These are phyloP conservation scores for Nansenia antarctica DNA, from an alignment of 2,113 vertebrate species.

Conservation along the genomic window DNA sequence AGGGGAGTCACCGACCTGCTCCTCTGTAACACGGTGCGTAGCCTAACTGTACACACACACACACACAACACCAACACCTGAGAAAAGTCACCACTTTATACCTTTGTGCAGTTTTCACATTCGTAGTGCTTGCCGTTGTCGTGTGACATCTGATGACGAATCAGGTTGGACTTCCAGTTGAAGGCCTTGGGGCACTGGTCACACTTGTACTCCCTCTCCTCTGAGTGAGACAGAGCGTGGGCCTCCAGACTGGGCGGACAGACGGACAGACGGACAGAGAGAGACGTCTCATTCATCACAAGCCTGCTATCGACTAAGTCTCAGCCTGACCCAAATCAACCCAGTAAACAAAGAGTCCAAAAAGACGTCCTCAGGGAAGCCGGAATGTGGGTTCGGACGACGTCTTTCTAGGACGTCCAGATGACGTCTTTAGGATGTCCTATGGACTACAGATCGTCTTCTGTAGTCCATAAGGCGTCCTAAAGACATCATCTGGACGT, in stretches of 20 bases:
- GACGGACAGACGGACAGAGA: constrained; percentile 8
- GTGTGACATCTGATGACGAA: constrained; percentile 99
- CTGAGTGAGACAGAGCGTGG: constrained; percentile 90
- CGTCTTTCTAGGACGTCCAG: too few relatives aligned
- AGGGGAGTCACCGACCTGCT: background rate
- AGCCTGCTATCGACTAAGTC: too few relatives aligned
- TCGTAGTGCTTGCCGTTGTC: constrained; percentile 99
- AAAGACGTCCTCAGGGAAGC: too few relatives aligned
- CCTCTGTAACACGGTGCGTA: background rate
- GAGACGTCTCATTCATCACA: background rate
- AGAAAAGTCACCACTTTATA: constrained; percentile 69
- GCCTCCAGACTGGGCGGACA: constrained; percentile 85
- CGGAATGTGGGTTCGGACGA: too few relatives aligned
- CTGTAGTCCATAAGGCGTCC: too few relatives aligned
- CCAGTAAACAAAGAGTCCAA: too few relatives aligned
- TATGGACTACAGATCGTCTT: too few relatives aligned
- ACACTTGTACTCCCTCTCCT: constrained; percentile 95
- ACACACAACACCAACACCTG: background rate
- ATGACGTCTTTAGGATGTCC: too few relatives aligned
- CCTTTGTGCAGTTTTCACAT: constrained; percentile 99
- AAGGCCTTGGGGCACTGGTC: constrained; percentile 98
- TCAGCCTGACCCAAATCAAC: too few relatives aligned
- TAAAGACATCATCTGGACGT: too few relatives aligned
- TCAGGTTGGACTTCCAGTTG: constrained; percentile 99
- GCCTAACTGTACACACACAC: background rate